phyloP scores from a whole-genome alignment of 2,888 invertebrate genomes.

The Chesias legatella region DNA sequence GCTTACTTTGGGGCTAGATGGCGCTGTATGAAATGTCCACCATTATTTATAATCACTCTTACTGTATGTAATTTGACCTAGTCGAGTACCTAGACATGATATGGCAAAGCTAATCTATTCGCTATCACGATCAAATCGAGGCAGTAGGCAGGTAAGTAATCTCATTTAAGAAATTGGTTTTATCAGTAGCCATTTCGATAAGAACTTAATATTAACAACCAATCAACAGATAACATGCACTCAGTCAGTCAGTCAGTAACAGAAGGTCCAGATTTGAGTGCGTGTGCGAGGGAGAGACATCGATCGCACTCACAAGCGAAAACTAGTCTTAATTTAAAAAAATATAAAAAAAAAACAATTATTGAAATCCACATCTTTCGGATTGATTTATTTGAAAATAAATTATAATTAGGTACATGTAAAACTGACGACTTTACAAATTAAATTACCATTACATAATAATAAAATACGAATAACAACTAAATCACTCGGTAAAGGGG shows the following conservation, averaged over 20 bases:
- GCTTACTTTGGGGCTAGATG: too few species aligned
- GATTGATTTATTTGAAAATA: conserved; percentile 29
- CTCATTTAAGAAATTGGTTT: conserved; percentile 11
- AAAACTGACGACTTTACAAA: conserved; percentile 30
- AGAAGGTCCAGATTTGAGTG: conserved; percentile 11
- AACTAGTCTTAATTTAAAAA: too few species aligned
- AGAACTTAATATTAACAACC: conserved; percentile 14
- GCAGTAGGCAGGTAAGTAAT: conserved; percentile 10
- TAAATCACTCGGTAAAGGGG: conserved; percentile 29
- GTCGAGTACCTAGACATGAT: neutral
- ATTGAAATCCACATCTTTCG: conserved; percentile 23
- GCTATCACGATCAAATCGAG: neutral
- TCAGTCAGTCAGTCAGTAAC: conserved; percentile 10
- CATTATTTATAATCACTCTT: too few species aligned
- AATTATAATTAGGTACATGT: conserved; percentile 32
- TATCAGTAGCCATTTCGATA: conserved; percentile 16
- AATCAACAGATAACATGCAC: conserved; percentile 12
- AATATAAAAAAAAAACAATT: conserved; percentile 28
- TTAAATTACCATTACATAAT: conserved; percentile 31
- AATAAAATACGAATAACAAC: conserved; percentile 31
- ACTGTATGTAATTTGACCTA: neutral
- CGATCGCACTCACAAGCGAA: too few species aligned
- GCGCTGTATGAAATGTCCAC: too few species aligned
- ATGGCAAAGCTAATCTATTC: neutral
- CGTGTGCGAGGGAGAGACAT: too few species aligned